Percentiles rank a stretch among this genome's conserved stretches.
These are phyloP conservation scores for Chrysemys picta DNA, from an alignment of 2,113 vertebrate genomes.

Conservation along the genomic window DNA sequence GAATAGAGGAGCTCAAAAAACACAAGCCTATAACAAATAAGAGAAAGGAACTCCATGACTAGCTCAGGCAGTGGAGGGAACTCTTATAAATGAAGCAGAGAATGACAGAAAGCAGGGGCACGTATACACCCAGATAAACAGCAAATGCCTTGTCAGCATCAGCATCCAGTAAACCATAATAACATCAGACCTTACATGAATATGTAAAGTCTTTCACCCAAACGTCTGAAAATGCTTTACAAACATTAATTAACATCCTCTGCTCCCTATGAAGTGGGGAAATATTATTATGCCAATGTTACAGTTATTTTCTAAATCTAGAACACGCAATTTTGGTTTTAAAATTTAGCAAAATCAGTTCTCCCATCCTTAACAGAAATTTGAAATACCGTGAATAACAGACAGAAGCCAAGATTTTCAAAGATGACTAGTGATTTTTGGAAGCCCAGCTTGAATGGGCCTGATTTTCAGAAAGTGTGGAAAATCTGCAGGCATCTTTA, in stretches of 20 bases:
- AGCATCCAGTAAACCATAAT: not conserved
- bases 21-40: rapidly evolving
- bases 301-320: not conserved
- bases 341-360: not conserved
- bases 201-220: rapidly evolving
- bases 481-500: not conserved
- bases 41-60: rapidly evolving
- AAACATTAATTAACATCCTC: not conserved
- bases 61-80: not conserved
- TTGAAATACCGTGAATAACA: not conserved
- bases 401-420: not conserved
- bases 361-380: not conserved
- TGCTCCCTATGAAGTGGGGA: not conserved
- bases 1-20: not conserved
- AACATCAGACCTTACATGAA: not conserved
- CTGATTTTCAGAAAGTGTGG: not conserved
- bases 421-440: not conserved
- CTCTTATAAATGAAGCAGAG: not conserved
- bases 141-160: not conserved
- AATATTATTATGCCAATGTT: not conserved
- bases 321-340: not conserved
- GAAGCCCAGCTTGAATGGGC: not conserved
- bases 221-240: not conserved
- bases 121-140: rapidly evolving
- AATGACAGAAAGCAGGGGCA: rapidly evolving